Conservation (phyloP, 2,113 vertebrate species). For the Patagioenas fasciata region DNA sequence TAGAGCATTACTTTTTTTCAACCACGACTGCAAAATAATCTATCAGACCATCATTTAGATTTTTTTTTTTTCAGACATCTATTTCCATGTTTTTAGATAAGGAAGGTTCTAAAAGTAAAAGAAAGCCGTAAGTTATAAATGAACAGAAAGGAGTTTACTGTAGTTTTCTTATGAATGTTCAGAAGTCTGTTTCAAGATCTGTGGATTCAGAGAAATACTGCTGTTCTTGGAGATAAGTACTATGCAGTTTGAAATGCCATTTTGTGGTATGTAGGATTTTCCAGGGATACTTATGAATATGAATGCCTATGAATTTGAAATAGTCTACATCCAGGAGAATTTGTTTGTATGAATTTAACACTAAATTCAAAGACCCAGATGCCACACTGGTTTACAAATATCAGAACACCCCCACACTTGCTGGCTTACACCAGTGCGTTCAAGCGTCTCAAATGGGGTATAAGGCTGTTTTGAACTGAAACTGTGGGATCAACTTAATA, state of each 20-base stretch:
- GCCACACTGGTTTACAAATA: not conserved
- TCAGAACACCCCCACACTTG: not conserved
- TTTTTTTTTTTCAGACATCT: not conserved
- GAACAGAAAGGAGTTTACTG: not conserved
- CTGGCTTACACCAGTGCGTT: not conserved
- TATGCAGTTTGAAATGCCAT: not conserved
- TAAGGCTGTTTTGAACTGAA: not conserved
- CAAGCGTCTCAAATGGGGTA: not conserved
- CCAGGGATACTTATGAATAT: not conserved
- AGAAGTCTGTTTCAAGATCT: not conserved
- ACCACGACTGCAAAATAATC: not conserved
- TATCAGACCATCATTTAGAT: not conserved
- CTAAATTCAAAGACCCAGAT: not conserved
- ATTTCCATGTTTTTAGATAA: not conserved
- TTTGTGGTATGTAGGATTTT: not conserved
- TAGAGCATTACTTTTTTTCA: not conserved
- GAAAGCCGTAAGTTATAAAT: not conserved
- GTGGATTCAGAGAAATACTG: not conserved
- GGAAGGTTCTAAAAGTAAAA: not conserved
- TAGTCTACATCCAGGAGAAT: not conserved
- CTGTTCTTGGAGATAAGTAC: not conserved
- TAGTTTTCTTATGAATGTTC: not conserved
- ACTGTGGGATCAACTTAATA: not conserved
- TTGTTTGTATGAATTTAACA: not conserved
- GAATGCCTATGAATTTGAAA: not conserved